Evolutionary conservation across 1,140 invertebrate species (phyloP).

Genomic region (Chelonus insularis): DNA sequence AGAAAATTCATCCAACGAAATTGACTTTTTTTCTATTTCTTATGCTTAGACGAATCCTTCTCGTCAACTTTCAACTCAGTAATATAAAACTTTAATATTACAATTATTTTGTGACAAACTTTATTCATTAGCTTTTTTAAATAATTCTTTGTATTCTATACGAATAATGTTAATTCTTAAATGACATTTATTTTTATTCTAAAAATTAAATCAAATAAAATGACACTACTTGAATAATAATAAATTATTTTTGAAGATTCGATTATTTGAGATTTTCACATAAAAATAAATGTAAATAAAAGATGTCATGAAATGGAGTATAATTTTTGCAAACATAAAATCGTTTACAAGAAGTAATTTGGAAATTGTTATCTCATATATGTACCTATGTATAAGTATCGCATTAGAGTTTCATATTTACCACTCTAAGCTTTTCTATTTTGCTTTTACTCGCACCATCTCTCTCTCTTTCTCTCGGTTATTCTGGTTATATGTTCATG

Average conservation of each 20-base stretch:
- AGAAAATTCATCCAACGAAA: slow-evolving; percentile 11
- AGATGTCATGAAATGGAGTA: background rate
- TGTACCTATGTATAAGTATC: too few species aligned
- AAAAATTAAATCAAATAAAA: too few species aligned
- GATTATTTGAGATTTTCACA: background rate
- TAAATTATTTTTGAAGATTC: background rate
- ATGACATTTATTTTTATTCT: too few species aligned
- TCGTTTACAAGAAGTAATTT: background rate
- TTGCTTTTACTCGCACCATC: background rate
- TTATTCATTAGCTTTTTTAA: background rate
- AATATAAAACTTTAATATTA: too few species aligned
- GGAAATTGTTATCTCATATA: background rate
- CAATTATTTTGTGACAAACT: background rate
- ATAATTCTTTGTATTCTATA: too few species aligned
- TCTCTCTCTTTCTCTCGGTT: background rate
- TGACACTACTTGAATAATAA: background rate
- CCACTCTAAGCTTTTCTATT: background rate
- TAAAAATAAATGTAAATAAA: background rate
- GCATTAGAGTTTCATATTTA: background rate
- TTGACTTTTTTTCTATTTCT: background rate
- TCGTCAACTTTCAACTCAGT: too few species aligned
- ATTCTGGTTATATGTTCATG: slow-evolving; percentile 2
- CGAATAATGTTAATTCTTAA: too few species aligned
- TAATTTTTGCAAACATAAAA: background rate
- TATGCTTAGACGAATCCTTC: background rate